Evolutionary conservation across 2,113 vertebrate genomes (phyloP).

Genomic region (Noturus placidus): DNA sequence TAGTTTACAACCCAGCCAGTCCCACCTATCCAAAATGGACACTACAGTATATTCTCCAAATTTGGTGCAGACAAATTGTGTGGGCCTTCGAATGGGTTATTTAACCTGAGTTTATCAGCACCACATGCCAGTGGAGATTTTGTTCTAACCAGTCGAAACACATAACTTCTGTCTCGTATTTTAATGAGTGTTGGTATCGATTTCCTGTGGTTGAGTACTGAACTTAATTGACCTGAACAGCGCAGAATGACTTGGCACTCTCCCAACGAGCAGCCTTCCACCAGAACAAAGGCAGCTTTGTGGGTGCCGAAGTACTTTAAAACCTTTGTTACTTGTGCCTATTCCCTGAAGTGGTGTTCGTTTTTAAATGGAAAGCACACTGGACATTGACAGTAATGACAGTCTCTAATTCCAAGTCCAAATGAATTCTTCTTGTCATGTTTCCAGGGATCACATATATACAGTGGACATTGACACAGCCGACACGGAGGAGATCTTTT

Average conservation of each 20-base stretch:
- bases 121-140: constrained; percentile 37
- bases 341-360: constrained; percentile 65
- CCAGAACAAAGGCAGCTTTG: constrained; percentile 75
- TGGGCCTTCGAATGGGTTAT: constrained; percentile 35
- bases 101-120: constrained; percentile 56
- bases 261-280: constrained; percentile 60
- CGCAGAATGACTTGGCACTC: constrained; percentile 75
- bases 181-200: constrained; percentile 77
- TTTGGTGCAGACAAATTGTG: constrained; percentile 26
- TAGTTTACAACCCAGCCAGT: constrained; percentile 52
- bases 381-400: not conserved
- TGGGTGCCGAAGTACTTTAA: constrained; percentile 63
- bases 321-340: constrained; percentile 75
- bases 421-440: constrained; percentile 50
- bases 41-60: not conserved
- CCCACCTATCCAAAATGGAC: constrained; percentile 44
- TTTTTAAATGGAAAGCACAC: not conserved
- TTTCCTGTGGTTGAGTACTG: constrained; percentile 74
- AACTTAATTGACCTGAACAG: constrained; percentile 80
- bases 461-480: constrained; percentile 92
- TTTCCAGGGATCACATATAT: constrained; percentile 97
- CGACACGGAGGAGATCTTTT: constrained; percentile 93
- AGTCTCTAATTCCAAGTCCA: not conserved
- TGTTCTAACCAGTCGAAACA: constrained; percentile 51
- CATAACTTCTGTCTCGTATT: constrained; percentile 66